Base-by-base conservation (phyloP, 2,888 invertebrate species). In the Pandemis heparana region DNA sequence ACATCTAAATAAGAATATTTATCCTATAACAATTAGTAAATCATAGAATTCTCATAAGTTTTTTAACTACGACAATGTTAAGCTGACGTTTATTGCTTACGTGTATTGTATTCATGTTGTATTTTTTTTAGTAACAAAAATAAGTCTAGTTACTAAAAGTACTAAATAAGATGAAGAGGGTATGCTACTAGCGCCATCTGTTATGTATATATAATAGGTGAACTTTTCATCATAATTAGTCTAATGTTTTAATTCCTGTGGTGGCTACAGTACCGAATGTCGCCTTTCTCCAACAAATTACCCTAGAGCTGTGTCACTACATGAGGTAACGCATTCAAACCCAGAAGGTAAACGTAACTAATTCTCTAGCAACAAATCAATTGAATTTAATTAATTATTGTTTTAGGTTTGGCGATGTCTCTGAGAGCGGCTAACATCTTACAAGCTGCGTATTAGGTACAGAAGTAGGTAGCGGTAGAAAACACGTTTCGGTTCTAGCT, bases 381-480 rank as follows among this genome's bases (percentile, higher is more conserved):
- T 18, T 60, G 66, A 71, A 66, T 60, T 72, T 53, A 48, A 66
- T 72, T 41, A 56, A 72, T 67, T 71, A 72, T 72, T 67, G 62
- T 67, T 72, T 71, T 51, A 43, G n/a, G 38, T 67, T 12, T 9
- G 23, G 23, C 46, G 63, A 46, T 41, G 41, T 41, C 23, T 46
- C 63, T 14, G 23, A 32, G 46, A 9, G 23, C 12, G 41, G 16
- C 61, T 39, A 16, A 18, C 8, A 7, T 14, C n/a, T 4, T 43
- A 12, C 43, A 43, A 43, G 43, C 43, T 43, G 48, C 48, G 48
- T 48, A n/a, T 48, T 48, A n/a, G 6, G 48, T 48, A 32, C 23
- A 32, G 23, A 32, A 32, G n/a, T n/a, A 14, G n/a, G 14, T 46
- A 46, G 12, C 4, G 12, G 14, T 14, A 14, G 46, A 46, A n/a